Percentiles rank a stretch among this genome's conserved stretches.
Evolutionary conservation across 37 sponge, comb jelly and placozoan genomes (phyloP).

Genomic region (Axinella damicornis): DNA sequence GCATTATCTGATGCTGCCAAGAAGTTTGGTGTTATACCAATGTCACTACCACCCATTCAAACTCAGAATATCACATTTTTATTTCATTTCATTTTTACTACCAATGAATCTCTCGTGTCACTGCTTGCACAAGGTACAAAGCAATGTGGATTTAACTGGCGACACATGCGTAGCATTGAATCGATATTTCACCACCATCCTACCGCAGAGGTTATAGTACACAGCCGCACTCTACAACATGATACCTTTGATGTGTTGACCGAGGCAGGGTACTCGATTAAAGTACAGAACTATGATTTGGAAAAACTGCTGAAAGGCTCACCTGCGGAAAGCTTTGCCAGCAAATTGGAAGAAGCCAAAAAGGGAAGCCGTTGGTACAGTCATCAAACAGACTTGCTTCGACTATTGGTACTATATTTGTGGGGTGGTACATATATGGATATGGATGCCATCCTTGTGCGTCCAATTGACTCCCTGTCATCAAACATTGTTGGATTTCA

Average conservation of each 20-base stretch:
- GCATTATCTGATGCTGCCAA: not conserved
- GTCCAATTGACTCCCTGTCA: not conserved
- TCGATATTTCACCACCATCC: slow-evolving; percentile 3
- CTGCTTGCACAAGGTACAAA: too few relatives aligned
- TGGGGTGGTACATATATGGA: not conserved
- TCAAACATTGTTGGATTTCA: too few relatives aligned
- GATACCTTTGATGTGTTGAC: not conserved
- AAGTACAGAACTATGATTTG: not conserved
- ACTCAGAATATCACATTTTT: not conserved
- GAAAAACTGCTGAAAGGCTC: not conserved
- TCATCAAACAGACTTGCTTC: not conserved
- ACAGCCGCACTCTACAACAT: not conserved
- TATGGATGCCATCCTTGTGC: not conserved
- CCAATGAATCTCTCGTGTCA: too few relatives aligned
- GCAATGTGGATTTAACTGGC: not conserved
- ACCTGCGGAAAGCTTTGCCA: not conserved
- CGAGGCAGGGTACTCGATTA: not conserved
- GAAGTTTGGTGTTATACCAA: slow-evolving; percentile 4
- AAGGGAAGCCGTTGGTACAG: not conserved
- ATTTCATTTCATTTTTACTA: not conserved
- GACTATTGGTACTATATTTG: not conserved
- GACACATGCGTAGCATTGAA: not conserved
- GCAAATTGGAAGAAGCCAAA: not conserved
- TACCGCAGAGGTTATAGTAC: not conserved
- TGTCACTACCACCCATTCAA: not conserved